phyloP scores from a whole-genome alignment of 2,888 invertebrate genomes.

The Orthosia gracilis region DNA sequence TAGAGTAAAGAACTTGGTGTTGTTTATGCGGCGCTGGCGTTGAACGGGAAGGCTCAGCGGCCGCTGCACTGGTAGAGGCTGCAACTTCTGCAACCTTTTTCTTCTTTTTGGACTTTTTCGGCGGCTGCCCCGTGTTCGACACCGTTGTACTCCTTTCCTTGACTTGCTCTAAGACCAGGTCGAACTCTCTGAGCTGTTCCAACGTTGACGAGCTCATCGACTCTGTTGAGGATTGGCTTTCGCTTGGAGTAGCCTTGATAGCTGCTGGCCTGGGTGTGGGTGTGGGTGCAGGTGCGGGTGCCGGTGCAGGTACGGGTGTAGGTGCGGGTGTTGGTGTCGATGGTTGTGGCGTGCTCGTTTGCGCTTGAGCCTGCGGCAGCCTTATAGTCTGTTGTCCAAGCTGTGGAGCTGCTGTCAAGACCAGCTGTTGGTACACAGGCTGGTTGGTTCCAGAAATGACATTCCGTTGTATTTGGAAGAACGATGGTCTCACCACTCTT shows the following conservation, averaged over 20 bases:
- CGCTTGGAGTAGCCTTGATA: constrained; percentile 76
- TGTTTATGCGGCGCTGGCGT: constrained; percentile 76
- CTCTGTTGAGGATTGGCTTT: constrained; percentile 85
- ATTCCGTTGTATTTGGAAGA: constrained; percentile 92
- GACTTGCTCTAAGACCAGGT: constrained; percentile 95
- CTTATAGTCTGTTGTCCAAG: constrained; percentile 86
- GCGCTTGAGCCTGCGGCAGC: constrained; percentile 80
- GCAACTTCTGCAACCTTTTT: constrained; percentile 78
- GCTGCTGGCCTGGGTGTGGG: constrained; percentile 61
- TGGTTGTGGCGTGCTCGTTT: constrained; percentile 23
- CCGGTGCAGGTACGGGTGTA: constrained; percentile 35
- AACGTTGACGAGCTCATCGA: constrained; percentile 94
- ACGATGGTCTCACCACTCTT: constrained; percentile 90
- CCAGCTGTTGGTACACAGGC: constrained; percentile 89
- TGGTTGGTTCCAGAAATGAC: constrained; percentile 91
- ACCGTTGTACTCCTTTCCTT: constrained; percentile 94
- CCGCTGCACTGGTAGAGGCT: constrained; percentile 73
- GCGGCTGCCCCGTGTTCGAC: constrained; percentile 74
- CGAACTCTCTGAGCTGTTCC: constrained; percentile 95
- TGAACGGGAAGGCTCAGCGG: constrained; percentile 48
- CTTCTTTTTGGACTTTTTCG: constrained; percentile 75
- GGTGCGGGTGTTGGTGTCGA: constrained; percentile 25
- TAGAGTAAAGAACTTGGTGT: constrained; percentile 85
- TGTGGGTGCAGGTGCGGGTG: constrained; percentile 55
- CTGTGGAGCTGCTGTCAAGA: constrained; percentile 87